These are phyloP conservation scores for Danaus melanippus DNA, from an alignment of 1,140 invertebrate genomes.

Conservation along the genomic window DNA sequence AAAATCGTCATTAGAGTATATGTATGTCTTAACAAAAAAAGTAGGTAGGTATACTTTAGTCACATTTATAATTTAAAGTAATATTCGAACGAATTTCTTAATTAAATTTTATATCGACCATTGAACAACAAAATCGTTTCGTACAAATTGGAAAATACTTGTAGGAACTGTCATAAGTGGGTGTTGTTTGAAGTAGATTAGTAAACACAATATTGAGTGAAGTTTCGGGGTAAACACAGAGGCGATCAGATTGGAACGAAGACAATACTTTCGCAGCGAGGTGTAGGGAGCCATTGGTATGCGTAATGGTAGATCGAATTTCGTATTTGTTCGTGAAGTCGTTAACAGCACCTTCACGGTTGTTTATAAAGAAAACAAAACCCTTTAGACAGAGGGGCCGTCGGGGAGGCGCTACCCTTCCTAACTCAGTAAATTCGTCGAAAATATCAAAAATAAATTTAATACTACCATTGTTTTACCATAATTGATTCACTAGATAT, in stretches of 20 bases:
- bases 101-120: conserved; percentile 1
- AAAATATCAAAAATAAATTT: conserved; percentile 34
- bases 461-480: conserved; percentile 21
- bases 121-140: conserved; percentile 30
- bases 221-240: conserved; percentile 26
- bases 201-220: conserved; percentile 32
- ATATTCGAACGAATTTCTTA: too few relatives aligned
- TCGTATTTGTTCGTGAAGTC: conserved; percentile 69
- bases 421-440: conserved; percentile 26
- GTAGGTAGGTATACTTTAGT: too few relatives aligned
- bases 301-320: conserved; percentile 69
- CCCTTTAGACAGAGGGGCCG: conserved; percentile 41
- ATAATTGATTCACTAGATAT: too few relatives aligned
- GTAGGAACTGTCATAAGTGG: conserved; percentile 17
- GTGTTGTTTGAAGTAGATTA: conserved; percentile 21
- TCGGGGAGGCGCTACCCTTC: conserved; percentile 31
- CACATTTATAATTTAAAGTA: too few relatives aligned
- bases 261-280: conserved; percentile 51
- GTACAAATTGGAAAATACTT: conserved; percentile 17
- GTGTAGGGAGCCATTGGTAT: conserved; percentile 63
- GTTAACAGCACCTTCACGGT: conserved; percentile 64
- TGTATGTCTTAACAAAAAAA: too few relatives aligned
- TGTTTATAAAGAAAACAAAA: conserved; percentile 70
- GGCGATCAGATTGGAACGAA: conserved; percentile 49
- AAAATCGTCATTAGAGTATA: too few relatives aligned